A percentile compares a stretch with the other conserved stretches of the same genome.
phyloP scores from a whole-genome alignment of 2,113 vertebrate species.

The Lycaon pictus region DNA sequence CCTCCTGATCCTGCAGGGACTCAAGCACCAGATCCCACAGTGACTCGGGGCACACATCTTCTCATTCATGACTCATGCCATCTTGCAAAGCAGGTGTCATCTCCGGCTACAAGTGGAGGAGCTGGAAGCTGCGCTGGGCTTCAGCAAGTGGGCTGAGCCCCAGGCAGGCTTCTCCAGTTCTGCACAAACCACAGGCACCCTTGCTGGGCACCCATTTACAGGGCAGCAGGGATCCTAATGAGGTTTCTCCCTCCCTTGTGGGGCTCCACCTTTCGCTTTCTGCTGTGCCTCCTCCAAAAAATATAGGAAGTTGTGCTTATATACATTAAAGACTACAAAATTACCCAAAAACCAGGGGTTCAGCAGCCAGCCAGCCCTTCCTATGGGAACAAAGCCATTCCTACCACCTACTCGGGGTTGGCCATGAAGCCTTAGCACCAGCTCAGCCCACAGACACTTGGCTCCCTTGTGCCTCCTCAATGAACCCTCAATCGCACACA shows the following conservation, averaged over 20 bases:
- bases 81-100: not conserved
- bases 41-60: accelerated
- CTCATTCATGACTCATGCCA: not conserved
- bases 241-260: too few species aligned
- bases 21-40: not conserved
- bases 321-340: not conserved
- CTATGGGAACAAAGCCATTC: not conserved
- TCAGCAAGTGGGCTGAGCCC: not conserved
- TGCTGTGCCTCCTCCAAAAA: not conserved
- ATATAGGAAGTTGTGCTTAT: not conserved
- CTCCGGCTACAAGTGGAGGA: accelerated
- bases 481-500: not conserved
- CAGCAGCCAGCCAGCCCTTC: not conserved
- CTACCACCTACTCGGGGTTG: not conserved
- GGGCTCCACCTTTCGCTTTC: not conserved
- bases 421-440: not conserved
- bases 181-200: not conserved
- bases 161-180: not conserved
- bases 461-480: not conserved
- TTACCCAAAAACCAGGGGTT: not conserved
- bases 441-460: not conserved
- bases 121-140: accelerated
- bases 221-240: not conserved
- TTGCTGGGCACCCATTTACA: not conserved
- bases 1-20: not conserved